phyloP scores from a whole-genome alignment of 2,797 vertebrate genomes.

The Leucoraja ocellata region DNA sequence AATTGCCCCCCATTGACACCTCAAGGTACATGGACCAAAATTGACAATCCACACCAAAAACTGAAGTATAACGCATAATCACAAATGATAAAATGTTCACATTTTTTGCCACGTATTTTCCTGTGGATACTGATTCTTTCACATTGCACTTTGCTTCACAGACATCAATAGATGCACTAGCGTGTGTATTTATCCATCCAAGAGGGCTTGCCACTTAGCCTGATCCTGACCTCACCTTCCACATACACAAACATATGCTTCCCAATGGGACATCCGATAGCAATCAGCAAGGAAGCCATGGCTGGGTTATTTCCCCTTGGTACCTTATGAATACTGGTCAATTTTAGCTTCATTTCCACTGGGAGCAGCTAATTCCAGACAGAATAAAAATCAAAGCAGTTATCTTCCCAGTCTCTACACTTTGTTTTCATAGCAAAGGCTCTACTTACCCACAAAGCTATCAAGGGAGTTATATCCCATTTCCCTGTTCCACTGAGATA shows the following conservation, averaged over 20 bases:
- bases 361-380: neutral
- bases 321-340: too few species aligned
- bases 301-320: neutral
- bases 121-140: neutral
- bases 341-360: too few species aligned
- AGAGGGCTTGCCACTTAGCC: neutral
- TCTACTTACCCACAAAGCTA: neutral
- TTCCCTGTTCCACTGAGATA: neutral
- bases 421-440: neutral
- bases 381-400: neutral
- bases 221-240: slow-evolving; percentile 16
- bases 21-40: neutral
- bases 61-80: neutral
- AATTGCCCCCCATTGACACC: too few species aligned
- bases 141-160: neutral
- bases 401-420: neutral
- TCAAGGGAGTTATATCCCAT: neutral
- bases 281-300: neutral
- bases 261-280: neutral
- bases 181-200: neutral
- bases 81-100: neutral
- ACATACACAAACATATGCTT: neutral
- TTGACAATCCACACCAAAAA: neutral
- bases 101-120: neutral
- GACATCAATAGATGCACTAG: neutral